These are phyloP conservation scores for Danaus chrysippus DNA, from an alignment of 2,888 invertebrate genomes.

Conservation along the genomic window DNA sequence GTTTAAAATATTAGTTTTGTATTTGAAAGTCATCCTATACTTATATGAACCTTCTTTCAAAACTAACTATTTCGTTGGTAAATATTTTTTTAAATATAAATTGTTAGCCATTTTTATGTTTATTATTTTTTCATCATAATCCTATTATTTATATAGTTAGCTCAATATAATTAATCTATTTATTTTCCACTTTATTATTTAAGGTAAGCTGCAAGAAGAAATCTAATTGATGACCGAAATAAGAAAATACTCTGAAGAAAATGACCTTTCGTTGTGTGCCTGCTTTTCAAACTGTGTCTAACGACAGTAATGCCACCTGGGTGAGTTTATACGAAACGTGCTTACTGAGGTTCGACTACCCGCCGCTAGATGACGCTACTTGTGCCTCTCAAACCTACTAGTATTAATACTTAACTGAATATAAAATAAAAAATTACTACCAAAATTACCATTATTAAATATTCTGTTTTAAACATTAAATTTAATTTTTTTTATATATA, in stretches of 20 bases:
- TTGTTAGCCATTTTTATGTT: no score
- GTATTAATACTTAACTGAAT: background rate
- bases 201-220: constrained; percentile 83
- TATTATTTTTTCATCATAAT: no score
- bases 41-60: no score
- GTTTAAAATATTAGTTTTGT: no score
- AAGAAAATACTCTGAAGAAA: constrained; percentile 51
- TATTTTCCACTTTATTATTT: constrained; percentile 75
- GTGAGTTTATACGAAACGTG: constrained; percentile 66
- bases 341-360: constrained; percentile 32
- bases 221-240: constrained; percentile 44
- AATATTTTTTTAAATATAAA: no score
- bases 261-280: constrained; percentile 85
- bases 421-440: background rate
- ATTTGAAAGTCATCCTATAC: no score
- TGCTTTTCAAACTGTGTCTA: constrained; percentile 81
- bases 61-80: no score
- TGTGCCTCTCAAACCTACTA: background rate
- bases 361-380: constrained; percentile 44
- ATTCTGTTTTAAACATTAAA: no score
- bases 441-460: no score
- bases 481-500: no score
- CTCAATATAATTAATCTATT: constrained; percentile 59
- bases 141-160: background rate
- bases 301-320: constrained; percentile 83